Percentiles rank a stretch among this genome's conserved stretches.
These are phyloP conservation scores for Orius laevigatus DNA, from an alignment of 1,140 invertebrate genomes.

Conservation along the genomic window DNA sequence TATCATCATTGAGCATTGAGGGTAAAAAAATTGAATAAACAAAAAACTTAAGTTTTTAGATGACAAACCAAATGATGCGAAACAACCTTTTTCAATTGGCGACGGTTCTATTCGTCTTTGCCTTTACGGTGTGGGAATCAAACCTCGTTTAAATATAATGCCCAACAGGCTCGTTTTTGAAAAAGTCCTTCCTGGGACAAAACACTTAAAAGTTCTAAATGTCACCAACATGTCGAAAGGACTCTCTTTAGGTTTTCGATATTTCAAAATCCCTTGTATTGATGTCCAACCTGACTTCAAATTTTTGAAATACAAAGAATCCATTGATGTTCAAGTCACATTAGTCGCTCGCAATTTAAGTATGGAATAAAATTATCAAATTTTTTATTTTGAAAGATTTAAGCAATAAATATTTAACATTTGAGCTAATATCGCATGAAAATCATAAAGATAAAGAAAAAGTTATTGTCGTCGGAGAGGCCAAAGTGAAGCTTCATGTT, in stretches of 20 bases:
- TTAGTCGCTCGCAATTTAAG: neutral
- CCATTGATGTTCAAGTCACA: conserved; percentile 1
- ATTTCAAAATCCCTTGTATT: neutral
- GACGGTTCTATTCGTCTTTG: conserved; percentile 2
- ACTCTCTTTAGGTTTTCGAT: conserved; percentile 6
- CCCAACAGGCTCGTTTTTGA: conserved; percentile 4
- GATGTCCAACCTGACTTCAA: neutral
- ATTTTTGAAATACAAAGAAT: conserved; percentile 8
- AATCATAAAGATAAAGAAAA: no score
- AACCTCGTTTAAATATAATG: neutral
- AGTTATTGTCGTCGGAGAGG: neutral
- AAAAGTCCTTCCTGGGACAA: neutral
- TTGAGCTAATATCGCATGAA: no score
- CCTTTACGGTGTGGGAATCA: neutral
- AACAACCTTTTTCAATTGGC: neutral
- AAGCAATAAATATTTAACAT: no score
- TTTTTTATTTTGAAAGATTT: neutral
- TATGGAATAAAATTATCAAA: neutral
- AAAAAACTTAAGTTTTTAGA: no score
- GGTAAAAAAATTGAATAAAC: no score
- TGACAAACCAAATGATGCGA: no score
- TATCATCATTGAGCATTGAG: no score
- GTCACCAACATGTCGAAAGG: neutral
- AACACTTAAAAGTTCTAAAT: conserved; percentile 3
- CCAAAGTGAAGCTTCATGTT: neutral